A percentile compares a stretch with the other conserved stretches of the same genome.
Evolutionary conservation across 2,888 invertebrate genomes (phyloP).

Genomic region (Pyrgus malvae): DNA sequence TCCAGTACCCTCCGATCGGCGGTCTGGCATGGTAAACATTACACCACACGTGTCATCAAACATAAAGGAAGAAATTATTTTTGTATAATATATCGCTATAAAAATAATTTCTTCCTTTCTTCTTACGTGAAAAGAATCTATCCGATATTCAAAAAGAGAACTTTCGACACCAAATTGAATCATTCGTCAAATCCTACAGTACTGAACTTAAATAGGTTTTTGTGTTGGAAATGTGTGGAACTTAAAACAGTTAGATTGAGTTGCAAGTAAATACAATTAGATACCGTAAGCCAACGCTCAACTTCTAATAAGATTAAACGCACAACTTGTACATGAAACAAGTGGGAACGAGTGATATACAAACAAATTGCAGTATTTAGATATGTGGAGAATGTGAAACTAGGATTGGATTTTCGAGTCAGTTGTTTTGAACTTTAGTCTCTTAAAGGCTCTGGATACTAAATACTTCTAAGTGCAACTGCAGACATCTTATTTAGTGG

Average conservation of each 20-base stretch:
- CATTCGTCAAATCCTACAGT: no score
- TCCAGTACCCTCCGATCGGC: no score
- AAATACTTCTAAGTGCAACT: not conserved
- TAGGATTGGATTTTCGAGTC: conserved; percentile 48
- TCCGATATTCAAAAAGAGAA: no score
- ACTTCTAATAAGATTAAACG: conserved; percentile 34
- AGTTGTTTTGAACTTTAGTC: conserved; percentile 6
- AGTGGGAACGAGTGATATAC: conserved; percentile 40
- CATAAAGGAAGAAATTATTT: no score
- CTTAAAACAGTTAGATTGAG: conserved; percentile 26
- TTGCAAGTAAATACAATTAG: conserved; percentile 30
- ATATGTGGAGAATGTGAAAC: conserved; percentile 40
- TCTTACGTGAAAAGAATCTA: no score
- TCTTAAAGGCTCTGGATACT: not conserved
- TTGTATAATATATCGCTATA: no score
- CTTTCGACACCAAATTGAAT: no score
- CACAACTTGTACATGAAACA: conserved; percentile 36
- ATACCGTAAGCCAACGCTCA: conserved; percentile 23
- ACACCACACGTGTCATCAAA: no score
- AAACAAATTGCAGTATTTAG: conserved; percentile 41
- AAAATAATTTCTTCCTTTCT: no score
- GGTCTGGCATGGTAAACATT: no score
- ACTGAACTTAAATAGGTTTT: conserved; percentile 15
- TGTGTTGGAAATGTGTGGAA: conserved; percentile 17
- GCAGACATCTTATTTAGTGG: not conserved